A percentile compares a stretch with the other conserved stretches of the same genome.
Evolutionary conservation across 2,888 invertebrate species (phyloP).

Genomic region (Lasioglossum zephyrum): DNA sequence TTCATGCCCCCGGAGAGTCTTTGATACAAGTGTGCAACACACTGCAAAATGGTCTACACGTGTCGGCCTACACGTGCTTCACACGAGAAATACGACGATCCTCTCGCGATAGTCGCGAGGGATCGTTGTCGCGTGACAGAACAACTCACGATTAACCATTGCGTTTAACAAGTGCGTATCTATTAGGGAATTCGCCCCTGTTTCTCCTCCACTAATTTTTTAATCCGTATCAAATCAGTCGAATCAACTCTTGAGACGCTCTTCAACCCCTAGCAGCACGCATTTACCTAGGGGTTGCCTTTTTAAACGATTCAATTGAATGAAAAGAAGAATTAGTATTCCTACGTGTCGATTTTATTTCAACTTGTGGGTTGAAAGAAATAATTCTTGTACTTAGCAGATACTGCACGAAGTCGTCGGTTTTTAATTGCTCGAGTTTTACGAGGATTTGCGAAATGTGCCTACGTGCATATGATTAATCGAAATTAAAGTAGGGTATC

Average conservation of each 20-base stretch:
- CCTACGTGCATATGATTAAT: neutral
- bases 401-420: no score
- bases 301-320: no score
- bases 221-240: neutral
- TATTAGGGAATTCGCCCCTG: neutral
- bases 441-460: neutral
- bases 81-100: slow-evolving; percentile 42
- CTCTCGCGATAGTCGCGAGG: slow-evolving; percentile 52
- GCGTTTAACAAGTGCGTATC: neutral
- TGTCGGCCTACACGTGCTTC: slow-evolving; percentile 72
- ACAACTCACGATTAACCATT: neutral
- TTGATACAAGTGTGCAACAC: slow-evolving; percentile 27
- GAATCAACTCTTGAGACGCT: neutral
- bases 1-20: slow-evolving; percentile 2
- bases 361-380: neutral
- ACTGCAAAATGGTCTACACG: slow-evolving; percentile 65
- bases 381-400: neutral
- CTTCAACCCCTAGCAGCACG: neutral
- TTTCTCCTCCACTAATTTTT: neutral
- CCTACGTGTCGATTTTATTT: neutral
- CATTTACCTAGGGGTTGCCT: neutral
- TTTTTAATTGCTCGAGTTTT: neutral
- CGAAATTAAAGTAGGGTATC: neutral
- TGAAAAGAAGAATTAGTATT: no score
- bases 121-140: slow-evolving; percentile 43